phyloP scores from a whole-genome alignment of 2,797 vertebrate species.

The Rhabdophis nuchalis region DNA sequence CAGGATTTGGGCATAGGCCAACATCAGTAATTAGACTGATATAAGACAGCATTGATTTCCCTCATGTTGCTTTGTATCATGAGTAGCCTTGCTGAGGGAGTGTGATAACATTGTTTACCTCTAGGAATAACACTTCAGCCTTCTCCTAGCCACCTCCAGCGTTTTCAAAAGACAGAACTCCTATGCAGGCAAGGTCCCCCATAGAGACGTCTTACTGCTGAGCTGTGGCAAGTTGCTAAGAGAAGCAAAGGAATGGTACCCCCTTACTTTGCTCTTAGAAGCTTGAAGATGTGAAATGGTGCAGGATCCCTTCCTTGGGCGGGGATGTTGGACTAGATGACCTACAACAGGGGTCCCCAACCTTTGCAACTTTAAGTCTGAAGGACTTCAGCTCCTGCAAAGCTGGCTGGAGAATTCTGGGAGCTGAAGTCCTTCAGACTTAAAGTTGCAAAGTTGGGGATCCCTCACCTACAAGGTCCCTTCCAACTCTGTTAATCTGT shows the following conservation, averaged over 20 bases:
- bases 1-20: background rate
- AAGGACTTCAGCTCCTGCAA: no score
- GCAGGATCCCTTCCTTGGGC: no score
- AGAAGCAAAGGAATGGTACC: background rate
- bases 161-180: background rate
- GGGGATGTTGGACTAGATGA: no score
- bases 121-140: background rate
- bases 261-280: background rate
- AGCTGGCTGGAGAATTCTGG: no score
- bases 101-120: background rate
- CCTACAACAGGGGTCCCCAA: no score
- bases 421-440: no score
- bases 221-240: background rate
- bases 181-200: background rate
- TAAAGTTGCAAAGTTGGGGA: no score
- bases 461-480: no score
- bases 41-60: background rate
- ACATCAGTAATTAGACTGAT: background rate
- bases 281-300: background rate
- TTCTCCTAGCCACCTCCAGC: background rate
- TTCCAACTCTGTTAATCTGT: no score
- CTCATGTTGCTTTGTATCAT: background rate
- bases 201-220: background rate
- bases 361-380: no score
- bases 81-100: background rate